Percentiles rank a stretch among this genome's conserved stretches.
phyloP scores from a whole-genome alignment of 2,113 vertebrate genomes.

The Zapornia atra region DNA sequence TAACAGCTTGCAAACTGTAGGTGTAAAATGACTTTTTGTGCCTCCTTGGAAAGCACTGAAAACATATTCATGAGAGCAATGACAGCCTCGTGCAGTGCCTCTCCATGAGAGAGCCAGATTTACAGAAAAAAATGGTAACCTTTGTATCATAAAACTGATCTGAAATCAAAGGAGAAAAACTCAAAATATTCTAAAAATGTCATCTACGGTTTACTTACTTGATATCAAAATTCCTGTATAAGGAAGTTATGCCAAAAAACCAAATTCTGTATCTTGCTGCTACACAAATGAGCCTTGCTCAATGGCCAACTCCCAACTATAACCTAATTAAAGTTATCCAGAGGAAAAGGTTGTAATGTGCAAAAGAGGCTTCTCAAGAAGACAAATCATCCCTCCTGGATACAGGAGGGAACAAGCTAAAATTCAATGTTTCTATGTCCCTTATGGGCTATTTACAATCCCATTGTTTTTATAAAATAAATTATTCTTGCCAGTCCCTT shows the following conservation, averaged over 20 bases:
- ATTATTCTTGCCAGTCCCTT: not conserved
- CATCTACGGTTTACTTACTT: not conserved
- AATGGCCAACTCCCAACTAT: not conserved
- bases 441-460: not conserved
- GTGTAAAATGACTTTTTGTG: not conserved
- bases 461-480: not conserved
- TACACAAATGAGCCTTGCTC: not conserved
- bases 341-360: not conserved
- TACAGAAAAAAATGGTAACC: not conserved
- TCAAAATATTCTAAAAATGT: not conserved
- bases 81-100: not conserved
- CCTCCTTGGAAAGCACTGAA: not conserved
- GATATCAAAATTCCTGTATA: not conserved
- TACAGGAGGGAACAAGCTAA: not conserved
- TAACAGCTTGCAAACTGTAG: not conserved
- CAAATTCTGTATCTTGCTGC: not conserved
- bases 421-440: not conserved
- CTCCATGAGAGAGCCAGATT: not conserved
- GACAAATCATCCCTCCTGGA: not conserved
- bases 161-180: not conserved
- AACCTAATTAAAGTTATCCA: not conserved
- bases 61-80: not conserved
- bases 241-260: not conserved
- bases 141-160: not conserved
- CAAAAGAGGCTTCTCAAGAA: not conserved